A percentile compares a stretch with the other conserved stretches of the same genome.
Evolutionary conservation across 2,888 invertebrate genomes (phyloP).

Genomic region (Lasioglossum oenotherae): DNA sequence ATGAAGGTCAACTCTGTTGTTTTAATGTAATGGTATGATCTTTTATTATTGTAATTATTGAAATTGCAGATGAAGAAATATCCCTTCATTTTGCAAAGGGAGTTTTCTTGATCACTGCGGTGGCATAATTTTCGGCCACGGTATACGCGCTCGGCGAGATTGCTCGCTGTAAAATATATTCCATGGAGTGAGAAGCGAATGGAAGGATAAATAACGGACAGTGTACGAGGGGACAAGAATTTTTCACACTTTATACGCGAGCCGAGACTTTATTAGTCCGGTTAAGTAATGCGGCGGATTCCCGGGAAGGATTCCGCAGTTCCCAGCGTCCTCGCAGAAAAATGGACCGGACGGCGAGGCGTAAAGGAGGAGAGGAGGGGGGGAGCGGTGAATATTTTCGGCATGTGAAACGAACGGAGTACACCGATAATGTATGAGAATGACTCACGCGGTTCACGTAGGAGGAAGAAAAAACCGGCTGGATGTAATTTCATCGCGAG

Average conservation of each 20-base stretch:
- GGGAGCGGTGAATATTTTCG: constrained; percentile 33
- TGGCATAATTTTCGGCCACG: neutral
- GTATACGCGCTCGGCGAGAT: neutral
- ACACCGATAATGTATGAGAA: constrained; percentile 52
- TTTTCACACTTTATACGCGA: neutral
- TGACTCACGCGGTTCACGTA: constrained; percentile 60
- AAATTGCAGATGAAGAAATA: neutral
- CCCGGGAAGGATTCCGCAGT: neutral
- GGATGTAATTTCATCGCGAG: constrained; percentile 64
- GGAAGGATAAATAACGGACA: neutral
- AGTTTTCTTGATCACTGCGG: neutral
- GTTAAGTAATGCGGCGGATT: constrained; percentile 9
- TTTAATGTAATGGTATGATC: too few relatives aligned
- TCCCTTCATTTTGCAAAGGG: neutral
- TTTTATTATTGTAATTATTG: neutral
- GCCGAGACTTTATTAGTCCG: neutral
- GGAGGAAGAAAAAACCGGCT: constrained; percentile 41
- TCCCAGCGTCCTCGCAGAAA: neutral
- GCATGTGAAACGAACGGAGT: constrained; percentile 14
- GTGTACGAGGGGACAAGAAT: neutral
- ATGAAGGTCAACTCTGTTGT: too few relatives aligned
- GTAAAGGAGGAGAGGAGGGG: rapidly evolving
- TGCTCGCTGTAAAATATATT: constrained; percentile 1
- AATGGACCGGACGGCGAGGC: neutral
- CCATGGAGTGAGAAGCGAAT: neutral